Conservation (phyloP, 2,888 invertebrate genomes). For the Erebia epiphron region DNA sequence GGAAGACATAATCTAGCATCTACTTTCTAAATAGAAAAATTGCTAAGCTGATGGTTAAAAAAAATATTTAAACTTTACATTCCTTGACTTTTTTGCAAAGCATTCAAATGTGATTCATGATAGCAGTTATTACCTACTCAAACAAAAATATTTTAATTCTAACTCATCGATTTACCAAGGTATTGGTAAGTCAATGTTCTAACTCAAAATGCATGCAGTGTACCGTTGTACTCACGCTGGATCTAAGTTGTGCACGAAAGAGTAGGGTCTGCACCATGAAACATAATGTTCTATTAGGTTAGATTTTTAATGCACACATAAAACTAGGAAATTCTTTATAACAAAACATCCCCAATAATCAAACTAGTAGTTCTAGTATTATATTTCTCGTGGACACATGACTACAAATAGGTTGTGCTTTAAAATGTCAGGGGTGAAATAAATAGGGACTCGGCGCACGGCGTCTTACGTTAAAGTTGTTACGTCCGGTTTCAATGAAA, state of each 20-base stretch:
- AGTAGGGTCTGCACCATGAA: conserved; percentile 74
- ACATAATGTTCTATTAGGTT: conserved; percentile 37
- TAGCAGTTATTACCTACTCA: no score
- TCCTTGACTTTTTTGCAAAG: no score
- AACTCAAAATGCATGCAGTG: conserved; percentile 35
- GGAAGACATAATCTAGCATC: no score
- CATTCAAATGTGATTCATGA: no score
- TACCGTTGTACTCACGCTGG: conserved; percentile 69
- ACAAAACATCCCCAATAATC: neutral
- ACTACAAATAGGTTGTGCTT: conserved; percentile 37
- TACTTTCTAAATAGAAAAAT: no score
- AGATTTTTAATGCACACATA: neutral
- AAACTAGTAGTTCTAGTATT: neutral
- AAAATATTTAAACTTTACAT: no score
- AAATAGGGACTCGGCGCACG: conserved; percentile 53
- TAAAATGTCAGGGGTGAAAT: conserved; percentile 67
- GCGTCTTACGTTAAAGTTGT: conserved; percentile 52
- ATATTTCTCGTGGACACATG: neutral
- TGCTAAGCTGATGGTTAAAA: no score
- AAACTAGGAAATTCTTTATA: neutral
- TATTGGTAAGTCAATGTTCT: no score
- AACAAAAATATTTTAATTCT: no score
- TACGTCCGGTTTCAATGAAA: conserved; percentile 54
- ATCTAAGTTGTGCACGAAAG: conserved; percentile 79
- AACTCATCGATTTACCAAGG: no score